Evolutionary conservation across 1,140 invertebrate genomes (phyloP), one percentile per base, ranked within the genome.

Genomic region (Megathymus violae): DNA sequence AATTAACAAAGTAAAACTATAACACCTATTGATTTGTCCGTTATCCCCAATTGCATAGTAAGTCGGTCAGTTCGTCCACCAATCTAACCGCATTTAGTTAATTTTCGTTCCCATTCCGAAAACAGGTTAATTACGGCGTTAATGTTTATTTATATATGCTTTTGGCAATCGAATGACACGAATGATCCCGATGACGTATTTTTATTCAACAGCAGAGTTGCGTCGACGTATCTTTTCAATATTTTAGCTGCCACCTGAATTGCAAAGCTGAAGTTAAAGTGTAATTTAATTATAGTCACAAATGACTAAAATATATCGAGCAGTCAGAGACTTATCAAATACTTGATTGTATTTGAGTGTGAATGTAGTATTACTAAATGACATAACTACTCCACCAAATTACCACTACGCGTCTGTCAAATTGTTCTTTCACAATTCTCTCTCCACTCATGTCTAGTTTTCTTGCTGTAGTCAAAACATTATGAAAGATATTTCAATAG

Each of bases 101-200:
- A 46, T 58, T 13, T 44, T 46, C 51, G 54, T 58, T 58, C 54
- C 54, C 14, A 34, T 58, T 58, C 19, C 10, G 54, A 11, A 54
- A 58, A 58, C 54, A 46, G 54, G 41, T 58, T 58, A 58, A 58
- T 44, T 58, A 15, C 34, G 11, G 27, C n/a, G 38, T 10, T 27
- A 41, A 34, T 43, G 41, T 58, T 31, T 22, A 14, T 46, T 44
- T n/a, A 14, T 27, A 46, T 17, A 34, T 22, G 16, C 48, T 52
- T 14, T 14, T 17, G 16, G 16, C 15, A 46, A 44, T 19, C 25
- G 5, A 17, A 46, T 58, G 41, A 58, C 40, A 58, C 54, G 27
- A 46, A 58, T 44, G 44, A 56, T 58, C 15, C 19, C n/a, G n/a
- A 44, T 34, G 19, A 44, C 14, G 25, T 34, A 44, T 41, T 36